These are phyloP conservation scores for Lacanobia oleracea DNA, from an alignment of 2,888 invertebrate species.

Conservation along the genomic window DNA sequence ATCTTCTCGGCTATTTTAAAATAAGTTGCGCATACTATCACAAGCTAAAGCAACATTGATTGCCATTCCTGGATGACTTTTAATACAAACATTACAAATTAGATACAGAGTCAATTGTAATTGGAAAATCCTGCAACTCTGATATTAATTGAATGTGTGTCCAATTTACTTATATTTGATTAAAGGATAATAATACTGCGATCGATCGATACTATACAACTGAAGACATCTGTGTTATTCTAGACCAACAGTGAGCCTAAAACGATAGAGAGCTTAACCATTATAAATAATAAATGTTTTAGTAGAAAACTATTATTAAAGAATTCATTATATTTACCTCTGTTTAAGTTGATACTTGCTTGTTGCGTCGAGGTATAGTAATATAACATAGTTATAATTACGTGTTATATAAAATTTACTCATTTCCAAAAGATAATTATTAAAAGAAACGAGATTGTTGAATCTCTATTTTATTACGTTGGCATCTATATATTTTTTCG, in stretches of 20 bases:
- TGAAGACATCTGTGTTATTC: conserved; percentile 83
- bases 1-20: conserved; percentile 51
- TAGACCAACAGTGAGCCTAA: conserved; percentile 87
- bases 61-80: conserved; percentile 17
- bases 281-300: conserved; percentile 87
- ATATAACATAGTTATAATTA: conserved; percentile 83
- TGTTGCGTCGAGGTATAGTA: conserved; percentile 83
- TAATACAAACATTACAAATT: conserved; percentile 32
- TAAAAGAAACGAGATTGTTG: conserved; percentile 66
- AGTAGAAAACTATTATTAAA: conserved; percentile 86
- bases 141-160: conserved; percentile 64
- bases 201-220: conserved; percentile 53
- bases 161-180: conserved; percentile 35
- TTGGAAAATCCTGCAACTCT: conserved; percentile 77
- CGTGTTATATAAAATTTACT: conserved; percentile 76
- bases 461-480: conserved; percentile 79
- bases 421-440: conserved; percentile 71
- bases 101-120: conserved; percentile 59
- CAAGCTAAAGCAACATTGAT: conserved; percentile 53
- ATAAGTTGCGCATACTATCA: conserved; percentile 59
- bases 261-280: conserved; percentile 88
- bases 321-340: conserved; percentile 87
- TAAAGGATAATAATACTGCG: conserved; percentile 15
- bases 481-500: conserved; percentile 74
- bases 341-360: conserved; percentile 88